Conservation (phyloP, 2,797 vertebrate genomes). For the Crocidura indochinensis region DNA sequence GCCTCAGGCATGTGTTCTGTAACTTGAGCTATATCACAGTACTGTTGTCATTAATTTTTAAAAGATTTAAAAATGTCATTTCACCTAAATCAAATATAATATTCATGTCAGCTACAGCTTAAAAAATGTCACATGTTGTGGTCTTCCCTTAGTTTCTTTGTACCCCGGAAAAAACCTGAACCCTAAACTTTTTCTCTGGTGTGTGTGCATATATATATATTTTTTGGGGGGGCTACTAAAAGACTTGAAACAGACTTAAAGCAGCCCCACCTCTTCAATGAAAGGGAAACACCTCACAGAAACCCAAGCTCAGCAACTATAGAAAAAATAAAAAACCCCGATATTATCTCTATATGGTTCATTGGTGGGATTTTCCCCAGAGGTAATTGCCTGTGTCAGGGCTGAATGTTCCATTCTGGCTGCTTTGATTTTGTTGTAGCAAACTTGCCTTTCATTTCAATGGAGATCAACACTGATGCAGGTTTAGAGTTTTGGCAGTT, state of each 20-base stretch:
- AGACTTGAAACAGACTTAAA: no score
- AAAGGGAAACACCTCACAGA: conserved; percentile 33
- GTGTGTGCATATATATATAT: no score
- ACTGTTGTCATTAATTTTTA: not conserved
- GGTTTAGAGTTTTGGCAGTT: conserved; percentile 68
- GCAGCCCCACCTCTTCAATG: not conserved
- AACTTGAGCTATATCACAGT: no score
- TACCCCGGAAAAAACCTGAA: not conserved
- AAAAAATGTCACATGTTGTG: not conserved
- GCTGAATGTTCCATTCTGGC: conserved; percentile 76
- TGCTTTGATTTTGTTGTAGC: conserved; percentile 63
- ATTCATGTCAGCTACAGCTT: not conserved
- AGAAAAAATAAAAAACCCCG: conserved; percentile 68
- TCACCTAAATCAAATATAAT: not conserved
- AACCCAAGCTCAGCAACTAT: conserved; percentile 27
- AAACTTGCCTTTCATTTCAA: conserved; percentile 70
- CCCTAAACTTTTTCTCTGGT: no score
- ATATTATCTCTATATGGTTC: conserved; percentile 60
- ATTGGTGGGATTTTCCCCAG: conserved; percentile 76
- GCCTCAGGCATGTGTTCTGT: no score
- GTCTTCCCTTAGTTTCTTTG: not conserved
- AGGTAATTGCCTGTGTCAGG: conserved; percentile 56
- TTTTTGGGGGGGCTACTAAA: no score
- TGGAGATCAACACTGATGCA: conserved; percentile 66
- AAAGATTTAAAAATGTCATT: not conserved